phyloP scores from a whole-genome alignment of 1,140 invertebrate species.

The Atopsyche davidsoni region DNA sequence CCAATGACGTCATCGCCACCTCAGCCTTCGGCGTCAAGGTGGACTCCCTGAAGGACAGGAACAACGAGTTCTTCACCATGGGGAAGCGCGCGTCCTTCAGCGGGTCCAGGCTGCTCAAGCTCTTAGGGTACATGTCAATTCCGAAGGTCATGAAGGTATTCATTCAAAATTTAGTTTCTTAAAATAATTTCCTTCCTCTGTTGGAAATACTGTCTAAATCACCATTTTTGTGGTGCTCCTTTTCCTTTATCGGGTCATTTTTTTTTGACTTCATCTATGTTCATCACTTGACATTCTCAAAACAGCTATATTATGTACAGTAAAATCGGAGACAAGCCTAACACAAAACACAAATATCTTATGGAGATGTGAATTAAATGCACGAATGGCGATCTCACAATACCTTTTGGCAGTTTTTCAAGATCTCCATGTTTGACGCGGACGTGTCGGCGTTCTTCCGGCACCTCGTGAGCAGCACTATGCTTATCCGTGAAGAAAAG shows the following conservation, averaged over 20 bases:
- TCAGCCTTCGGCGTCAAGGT: constrained; percentile 54
- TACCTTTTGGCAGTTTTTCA: constrained; percentile 4
- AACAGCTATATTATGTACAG: no score
- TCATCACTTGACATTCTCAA: no score
- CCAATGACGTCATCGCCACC: constrained; percentile 55
- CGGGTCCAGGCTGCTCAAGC: constrained; percentile 11
- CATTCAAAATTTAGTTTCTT: not conserved
- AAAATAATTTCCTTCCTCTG: not conserved
- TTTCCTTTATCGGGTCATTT: no score
- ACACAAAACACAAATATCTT: no score
- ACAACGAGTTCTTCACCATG: constrained; percentile 49
- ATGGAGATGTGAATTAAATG: no score
- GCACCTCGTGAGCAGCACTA: constrained; percentile 22
- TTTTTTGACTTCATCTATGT: no score
- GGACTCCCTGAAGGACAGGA: constrained; percentile 47
- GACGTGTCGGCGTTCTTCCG: constrained; percentile 29
- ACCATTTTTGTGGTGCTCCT: no score
- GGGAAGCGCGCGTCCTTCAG: constrained; percentile 36
- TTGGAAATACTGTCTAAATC: not conserved
- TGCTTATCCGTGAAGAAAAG: constrained; percentile 26
- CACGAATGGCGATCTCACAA: no score
- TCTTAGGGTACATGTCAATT: constrained; percentile 1
- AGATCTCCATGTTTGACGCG: not conserved
- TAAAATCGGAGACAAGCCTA: no score
- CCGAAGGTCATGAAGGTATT: constrained; percentile 11